phyloP scores from a whole-genome alignment of 2,888 invertebrate genomes.

The Orchesella flavescens region DNA sequence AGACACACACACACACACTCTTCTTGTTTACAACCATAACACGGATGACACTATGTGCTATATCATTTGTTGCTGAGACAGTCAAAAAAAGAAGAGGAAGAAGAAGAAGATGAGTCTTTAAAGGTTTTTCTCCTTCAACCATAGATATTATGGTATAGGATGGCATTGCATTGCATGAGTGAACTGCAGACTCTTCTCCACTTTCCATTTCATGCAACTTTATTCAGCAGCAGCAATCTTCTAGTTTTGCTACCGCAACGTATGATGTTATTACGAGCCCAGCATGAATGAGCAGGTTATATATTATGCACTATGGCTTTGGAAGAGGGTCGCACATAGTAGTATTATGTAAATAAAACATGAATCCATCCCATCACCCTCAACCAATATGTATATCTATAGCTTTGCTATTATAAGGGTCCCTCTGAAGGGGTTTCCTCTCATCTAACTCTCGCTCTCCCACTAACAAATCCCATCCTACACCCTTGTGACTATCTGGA shows the following conservation, averaged over 20 bases:
- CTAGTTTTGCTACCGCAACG: conserved; percentile 32
- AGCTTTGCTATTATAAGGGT: not conserved
- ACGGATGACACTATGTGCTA: too few species aligned
- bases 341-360: not conserved
- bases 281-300: conserved; percentile 43
- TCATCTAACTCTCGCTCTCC: too few species aligned
- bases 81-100: not conserved
- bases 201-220: conserved; percentile 6
- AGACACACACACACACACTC: too few species aligned
- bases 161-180: not conserved
- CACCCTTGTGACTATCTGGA: conserved; percentile 40
- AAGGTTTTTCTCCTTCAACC: not conserved
- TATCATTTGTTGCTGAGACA: conserved; percentile 33
- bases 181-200: not conserved
- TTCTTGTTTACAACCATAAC: conserved; percentile 6
- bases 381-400: not conserved
- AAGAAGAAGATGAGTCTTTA: not conserved
- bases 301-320: conserved; percentile 1
- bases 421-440: not conserved
- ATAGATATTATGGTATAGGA: too few species aligned
- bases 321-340: conserved; percentile 11
- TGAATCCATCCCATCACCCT: not conserved
- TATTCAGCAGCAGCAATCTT: conserved; percentile 16
- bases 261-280: conserved; percentile 50
- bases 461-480: not conserved